phyloP scores from a whole-genome alignment of 2,888 invertebrate species.

The Dasysyrphus albostriatus region DNA sequence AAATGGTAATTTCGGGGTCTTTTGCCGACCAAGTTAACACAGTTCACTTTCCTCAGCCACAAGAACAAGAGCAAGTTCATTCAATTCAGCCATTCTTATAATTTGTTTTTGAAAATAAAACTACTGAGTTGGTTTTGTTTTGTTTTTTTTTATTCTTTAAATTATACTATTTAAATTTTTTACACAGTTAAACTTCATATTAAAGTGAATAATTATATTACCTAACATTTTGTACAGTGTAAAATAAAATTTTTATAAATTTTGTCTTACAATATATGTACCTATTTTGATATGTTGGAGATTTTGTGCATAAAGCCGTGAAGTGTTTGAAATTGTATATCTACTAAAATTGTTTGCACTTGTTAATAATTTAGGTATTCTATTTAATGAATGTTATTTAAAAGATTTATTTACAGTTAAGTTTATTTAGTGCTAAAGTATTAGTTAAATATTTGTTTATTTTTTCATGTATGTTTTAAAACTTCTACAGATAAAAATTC shows the following conservation, averaged over 20 bases:
- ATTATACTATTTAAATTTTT: not conserved
- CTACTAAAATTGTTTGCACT: not conserved
- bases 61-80: too few species aligned
- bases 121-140: not conserved
- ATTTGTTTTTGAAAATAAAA: not conserved
- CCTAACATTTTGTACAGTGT: constrained; percentile 6
- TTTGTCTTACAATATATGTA: not conserved
- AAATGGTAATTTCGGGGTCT: too few species aligned
- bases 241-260: not conserved
- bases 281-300: constrained; percentile 33
- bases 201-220: not conserved
- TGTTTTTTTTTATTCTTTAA: not conserved
- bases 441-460: not conserved
- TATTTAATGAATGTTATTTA: not conserved
- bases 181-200: not conserved
- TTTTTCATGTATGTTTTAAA: not conserved
- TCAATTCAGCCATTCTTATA: too few species aligned
- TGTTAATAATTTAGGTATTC: not conserved
- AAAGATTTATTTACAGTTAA: constrained; percentile 5
- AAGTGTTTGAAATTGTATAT: not conserved
- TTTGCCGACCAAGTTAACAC: too few species aligned
- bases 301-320: constrained; percentile 27
- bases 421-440: not conserved
- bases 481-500: not conserved
- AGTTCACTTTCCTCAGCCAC: too few species aligned